Conservation (phyloP, 23 tunicate genomes). For the Trididemnum clinides region DNA sequence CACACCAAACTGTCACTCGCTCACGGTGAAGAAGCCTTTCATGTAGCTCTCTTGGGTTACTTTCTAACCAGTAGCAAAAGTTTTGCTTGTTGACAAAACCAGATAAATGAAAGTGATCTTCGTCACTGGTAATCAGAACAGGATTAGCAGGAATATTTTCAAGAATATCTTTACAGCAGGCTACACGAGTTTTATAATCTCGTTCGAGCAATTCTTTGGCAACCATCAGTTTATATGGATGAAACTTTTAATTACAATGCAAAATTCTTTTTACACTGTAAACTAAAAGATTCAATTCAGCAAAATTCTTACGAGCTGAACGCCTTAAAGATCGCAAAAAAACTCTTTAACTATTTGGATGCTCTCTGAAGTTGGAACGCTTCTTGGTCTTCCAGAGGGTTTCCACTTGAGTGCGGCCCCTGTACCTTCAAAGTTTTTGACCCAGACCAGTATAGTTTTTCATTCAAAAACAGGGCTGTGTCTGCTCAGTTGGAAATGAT, state of each 20-base stretch:
- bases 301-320: not conserved
- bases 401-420: not conserved
- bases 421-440: not conserved
- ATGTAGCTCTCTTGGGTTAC: not conserved
- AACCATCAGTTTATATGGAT: too few species aligned
- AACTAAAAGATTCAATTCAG: not conserved
- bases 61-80: not conserved
- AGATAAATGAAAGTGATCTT: not conserved
- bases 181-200: not conserved
- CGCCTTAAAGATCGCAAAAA: not conserved
- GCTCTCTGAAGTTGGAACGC: not conserved
- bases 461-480: not conserved
- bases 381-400: not conserved
- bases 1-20: not conserved
- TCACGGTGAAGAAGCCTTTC: not conserved
- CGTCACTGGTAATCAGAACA: not conserved
- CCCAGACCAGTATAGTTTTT: not conserved
- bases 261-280: not conserved
- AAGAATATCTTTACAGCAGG: too few species aligned
- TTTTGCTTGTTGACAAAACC: too few species aligned
- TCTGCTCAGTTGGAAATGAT: not conserved
- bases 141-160: too few species aligned
- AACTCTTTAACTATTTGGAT: not conserved
- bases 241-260: not conserved
- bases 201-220: not conserved